Conservation (phyloP, 37 sponge, comb jelly and placozoan species). For the Halisarca cf. caerulea region DNA sequence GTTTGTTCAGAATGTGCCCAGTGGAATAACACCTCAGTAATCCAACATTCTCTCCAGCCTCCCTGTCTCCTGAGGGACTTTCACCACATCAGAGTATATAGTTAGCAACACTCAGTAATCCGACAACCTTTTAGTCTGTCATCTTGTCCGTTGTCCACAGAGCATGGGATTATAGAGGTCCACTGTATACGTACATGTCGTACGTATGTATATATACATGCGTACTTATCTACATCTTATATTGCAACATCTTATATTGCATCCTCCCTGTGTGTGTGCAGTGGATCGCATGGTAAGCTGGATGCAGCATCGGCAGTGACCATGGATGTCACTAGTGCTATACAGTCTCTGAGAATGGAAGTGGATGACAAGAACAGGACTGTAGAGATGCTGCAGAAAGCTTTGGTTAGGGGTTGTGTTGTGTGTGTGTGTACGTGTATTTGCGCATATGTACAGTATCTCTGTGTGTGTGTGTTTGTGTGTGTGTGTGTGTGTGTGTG, state of each 20-base stretch:
- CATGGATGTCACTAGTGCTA: slow-evolving; percentile 74
- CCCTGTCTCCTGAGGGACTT: too few species aligned
- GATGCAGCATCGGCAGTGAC: slow-evolving; percentile 67
- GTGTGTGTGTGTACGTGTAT: neutral
- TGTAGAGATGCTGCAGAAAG: slow-evolving; percentile 84
- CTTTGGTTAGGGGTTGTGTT: slow-evolving; percentile 23
- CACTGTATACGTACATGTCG: neutral
- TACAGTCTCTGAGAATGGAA: slow-evolving; percentile 75
- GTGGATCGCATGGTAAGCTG: neutral
- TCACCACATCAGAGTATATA: too few species aligned
- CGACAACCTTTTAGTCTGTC: too few species aligned
- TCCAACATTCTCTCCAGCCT: too few species aligned
- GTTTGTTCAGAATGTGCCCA: too few species aligned
- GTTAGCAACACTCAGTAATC: too few species aligned
- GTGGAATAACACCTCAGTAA: too few species aligned
- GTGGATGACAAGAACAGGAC: slow-evolving; percentile 87
- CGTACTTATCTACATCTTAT: too few species aligned
- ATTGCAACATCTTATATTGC: neutral
- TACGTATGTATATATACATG: neutral
- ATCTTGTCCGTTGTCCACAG: too few species aligned
- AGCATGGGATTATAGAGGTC: too few species aligned
- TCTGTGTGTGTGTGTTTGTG: slow-evolving; percentile 33
- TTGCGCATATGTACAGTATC: neutral
- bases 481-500: slow-evolving; percentile 39
- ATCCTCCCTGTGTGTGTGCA: neutral